Conservation (phyloP, 2,888 invertebrate genomes). For the Priocnemis perturbator region DNA sequence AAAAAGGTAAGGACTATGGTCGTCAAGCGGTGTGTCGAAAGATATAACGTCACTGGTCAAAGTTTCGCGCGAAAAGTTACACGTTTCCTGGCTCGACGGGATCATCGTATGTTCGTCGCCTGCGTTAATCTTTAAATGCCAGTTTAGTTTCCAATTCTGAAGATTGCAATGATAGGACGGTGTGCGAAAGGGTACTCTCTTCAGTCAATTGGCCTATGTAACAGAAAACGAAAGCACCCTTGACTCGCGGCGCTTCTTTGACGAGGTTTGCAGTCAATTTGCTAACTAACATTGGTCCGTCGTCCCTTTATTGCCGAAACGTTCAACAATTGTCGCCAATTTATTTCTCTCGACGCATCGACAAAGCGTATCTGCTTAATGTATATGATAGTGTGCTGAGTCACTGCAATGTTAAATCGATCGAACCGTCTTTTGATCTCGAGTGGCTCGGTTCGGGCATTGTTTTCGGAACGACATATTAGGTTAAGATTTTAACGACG, state of each 20-base stretch:
- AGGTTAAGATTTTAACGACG: too few relatives aligned
- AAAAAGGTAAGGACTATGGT: not conserved
- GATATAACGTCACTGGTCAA: conserved; percentile 22
- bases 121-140: conserved; percentile 28
- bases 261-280: too few relatives aligned
- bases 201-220: not conserved
- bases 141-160: conserved; percentile 45
- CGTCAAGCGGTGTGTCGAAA: conserved; percentile 8
- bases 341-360: not conserved
- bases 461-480: too few relatives aligned
- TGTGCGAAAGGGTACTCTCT: conserved; percentile 24
- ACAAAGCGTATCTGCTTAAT: conserved; percentile 7
- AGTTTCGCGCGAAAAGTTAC: conserved; percentile 31
- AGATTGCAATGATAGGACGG: conserved; percentile 15
- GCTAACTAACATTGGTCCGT: too few relatives aligned
- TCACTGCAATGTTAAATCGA: not conserved
- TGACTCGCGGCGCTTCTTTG: too few relatives aligned
- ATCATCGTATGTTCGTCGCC: conserved; percentile 31
- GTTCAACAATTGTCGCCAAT: conserved; percentile 1
- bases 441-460: too few relatives aligned
- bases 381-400: conserved; percentile 5
- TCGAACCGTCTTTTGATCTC: too few relatives aligned
- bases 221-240: not conserved
- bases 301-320: too few relatives aligned
- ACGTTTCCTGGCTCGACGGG: conserved; percentile 28